These are phyloP conservation scores for Phaethornis superciliosus DNA, from an alignment of 2,113 vertebrate species.

Conservation along the genomic window DNA sequence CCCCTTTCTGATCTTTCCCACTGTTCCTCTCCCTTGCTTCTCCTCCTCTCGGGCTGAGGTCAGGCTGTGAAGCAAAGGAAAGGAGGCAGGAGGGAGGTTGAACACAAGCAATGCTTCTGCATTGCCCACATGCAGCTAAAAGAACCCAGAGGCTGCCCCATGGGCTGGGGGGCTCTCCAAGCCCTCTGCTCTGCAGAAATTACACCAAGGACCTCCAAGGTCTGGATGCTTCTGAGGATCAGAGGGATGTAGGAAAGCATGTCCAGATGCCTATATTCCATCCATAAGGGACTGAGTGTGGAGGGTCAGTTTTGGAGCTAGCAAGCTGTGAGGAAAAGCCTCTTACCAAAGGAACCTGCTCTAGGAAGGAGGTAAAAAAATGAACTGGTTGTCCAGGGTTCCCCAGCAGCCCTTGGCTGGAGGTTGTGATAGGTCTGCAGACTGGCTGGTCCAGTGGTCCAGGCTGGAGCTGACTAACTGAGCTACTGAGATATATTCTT, in stretches of 20 bases:
- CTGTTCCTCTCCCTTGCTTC: not conserved
- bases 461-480: not conserved
- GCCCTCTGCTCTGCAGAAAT: not conserved
- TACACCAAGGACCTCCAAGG: not conserved
- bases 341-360: not conserved
- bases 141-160: fast-evolving
- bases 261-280: not conserved
- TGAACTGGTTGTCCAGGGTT: not conserved
- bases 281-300: too few species aligned
- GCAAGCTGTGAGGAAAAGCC: not conserved
- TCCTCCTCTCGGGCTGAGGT: too few species aligned
- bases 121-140: fast-evolving
- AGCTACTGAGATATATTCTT: not conserved
- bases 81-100: not conserved
- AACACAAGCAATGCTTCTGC: not conserved
- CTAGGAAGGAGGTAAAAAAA: not conserved
- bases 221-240: not conserved
- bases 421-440: not conserved
- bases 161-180: not conserved
- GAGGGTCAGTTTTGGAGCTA: not conserved
- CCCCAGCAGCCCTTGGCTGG: not conserved
- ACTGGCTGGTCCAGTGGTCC: not conserved
- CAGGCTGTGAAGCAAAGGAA: too few species aligned
- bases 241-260: not conserved
- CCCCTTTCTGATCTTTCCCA: not conserved